A percentile compares a stretch with the other conserved stretches of the same genome.
These are phyloP conservation scores for Ceratina calcarata DNA, from an alignment of 1,140 invertebrate genomes.

Conservation along the genomic window DNA sequence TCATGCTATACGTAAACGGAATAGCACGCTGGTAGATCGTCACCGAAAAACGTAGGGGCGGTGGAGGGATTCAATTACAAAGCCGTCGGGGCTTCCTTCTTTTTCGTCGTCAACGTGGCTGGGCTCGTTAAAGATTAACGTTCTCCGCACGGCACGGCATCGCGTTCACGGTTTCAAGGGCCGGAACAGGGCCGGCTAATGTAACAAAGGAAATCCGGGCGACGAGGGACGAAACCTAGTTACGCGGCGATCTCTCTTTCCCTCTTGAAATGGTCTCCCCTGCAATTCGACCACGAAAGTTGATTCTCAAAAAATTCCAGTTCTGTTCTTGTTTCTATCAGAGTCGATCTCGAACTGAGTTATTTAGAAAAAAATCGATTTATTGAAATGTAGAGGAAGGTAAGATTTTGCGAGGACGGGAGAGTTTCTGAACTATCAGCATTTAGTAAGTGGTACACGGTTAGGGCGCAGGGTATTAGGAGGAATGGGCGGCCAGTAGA, in stretches of 20 bases:
- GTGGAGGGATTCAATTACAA: conserved; percentile 61
- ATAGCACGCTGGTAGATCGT: neutral
- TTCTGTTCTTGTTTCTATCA: too few relatives aligned
- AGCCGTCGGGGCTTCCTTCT: conserved; percentile 33
- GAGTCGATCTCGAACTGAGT: too few relatives aligned
- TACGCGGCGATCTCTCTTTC: conserved; percentile 41
- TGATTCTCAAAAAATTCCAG: too few relatives aligned
- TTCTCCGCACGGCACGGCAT: conserved; percentile 36
- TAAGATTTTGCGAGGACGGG: too few relatives aligned
- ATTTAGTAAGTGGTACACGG: conserved; percentile 65
- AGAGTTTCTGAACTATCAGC: conserved; percentile 62
- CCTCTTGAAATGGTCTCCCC: neutral
- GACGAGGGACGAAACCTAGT: conserved; percentile 71
- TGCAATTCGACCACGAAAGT: neutral
- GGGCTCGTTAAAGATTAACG: conserved; percentile 66
- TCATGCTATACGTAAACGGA: too few relatives aligned
- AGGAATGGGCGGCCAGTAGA: conserved; percentile 48
- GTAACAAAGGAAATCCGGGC: conserved; percentile 71
- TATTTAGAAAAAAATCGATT: neutral
- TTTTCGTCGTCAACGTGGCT: conserved; percentile 39
- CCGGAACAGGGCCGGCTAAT: conserved; percentile 61
- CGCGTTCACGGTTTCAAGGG: conserved; percentile 47
- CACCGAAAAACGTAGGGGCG: conserved; percentile 19
- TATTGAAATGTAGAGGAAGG: neutral
- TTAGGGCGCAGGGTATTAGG: conserved; percentile 18